Percentiles rank a stretch among this genome's conserved stretches.
phyloP scores from a whole-genome alignment of 2,113 vertebrate genomes.

The Pelecanus crispus region DNA sequence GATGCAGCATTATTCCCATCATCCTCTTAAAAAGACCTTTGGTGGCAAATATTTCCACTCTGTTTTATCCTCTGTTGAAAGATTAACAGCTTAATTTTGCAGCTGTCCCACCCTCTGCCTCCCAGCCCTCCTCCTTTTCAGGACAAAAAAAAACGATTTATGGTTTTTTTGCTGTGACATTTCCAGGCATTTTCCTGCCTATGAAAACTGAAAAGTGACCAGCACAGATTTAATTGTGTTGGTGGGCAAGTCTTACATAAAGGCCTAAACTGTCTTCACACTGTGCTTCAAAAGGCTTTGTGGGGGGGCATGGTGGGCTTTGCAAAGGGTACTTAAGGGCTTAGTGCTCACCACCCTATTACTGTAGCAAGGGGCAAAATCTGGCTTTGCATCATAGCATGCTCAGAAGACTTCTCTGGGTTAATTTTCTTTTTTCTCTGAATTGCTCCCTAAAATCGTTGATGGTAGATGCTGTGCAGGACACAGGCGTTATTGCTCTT shows the following conservation, averaged over 20 bases:
- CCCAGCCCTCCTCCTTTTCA: neutral
- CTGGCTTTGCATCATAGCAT: neutral
- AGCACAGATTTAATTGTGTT: neutral
- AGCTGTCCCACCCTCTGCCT: neutral
- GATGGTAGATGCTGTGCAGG: neutral
- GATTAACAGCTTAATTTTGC: neutral
- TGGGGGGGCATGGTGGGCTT: neutral
- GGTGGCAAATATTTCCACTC: neutral
- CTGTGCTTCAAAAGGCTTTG: neutral
- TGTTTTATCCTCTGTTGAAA: neutral
- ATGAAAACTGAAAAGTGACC: neutral
- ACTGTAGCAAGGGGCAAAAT: neutral
- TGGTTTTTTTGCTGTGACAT: neutral
- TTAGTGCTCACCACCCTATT: neutral
- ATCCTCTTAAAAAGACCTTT: neutral
- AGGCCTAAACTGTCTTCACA: neutral
- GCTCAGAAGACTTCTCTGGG: neutral
- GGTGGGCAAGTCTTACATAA: neutral
- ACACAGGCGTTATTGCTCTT: neutral
- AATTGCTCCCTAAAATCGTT: neutral
- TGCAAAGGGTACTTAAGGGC: neutral
- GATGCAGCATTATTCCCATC: neutral
- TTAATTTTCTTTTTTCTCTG: neutral
- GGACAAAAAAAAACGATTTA: fast-evolving
- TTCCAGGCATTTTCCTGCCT: neutral